A percentile compares a stretch with the other conserved stretches of the same genome.
phyloP scores from a whole-genome alignment of 1,140 invertebrate genomes.

The Drosophila nigrodunni region DNA sequence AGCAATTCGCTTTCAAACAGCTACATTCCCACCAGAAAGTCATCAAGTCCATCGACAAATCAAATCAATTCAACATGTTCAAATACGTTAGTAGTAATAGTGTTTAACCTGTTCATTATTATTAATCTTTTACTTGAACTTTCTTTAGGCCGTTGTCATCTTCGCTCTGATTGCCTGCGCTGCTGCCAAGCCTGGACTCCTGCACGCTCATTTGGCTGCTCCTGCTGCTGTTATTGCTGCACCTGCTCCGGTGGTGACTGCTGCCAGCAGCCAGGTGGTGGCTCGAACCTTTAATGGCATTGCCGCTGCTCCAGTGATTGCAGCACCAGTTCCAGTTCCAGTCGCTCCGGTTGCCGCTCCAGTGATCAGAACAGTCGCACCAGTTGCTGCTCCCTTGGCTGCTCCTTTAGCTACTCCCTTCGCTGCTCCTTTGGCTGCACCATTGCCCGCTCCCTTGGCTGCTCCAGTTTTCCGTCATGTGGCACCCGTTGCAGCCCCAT shows the following conservation, averaged over 20 bases:
- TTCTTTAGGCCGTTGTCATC: constrained; percentile 59
- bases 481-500: constrained; percentile 43
- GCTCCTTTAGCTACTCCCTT: constrained; percentile 29
- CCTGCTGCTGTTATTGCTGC: constrained; percentile 67
- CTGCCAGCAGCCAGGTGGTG: constrained; percentile 85
- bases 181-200: constrained; percentile 76
- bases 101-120: background rate
- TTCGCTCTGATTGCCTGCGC: constrained; percentile 82
- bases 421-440: constrained; percentile 45
- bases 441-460: constrained; percentile 37
- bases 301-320: constrained; percentile 72
- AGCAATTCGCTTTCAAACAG: constrained; percentile 51
- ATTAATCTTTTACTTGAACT: constrained; percentile 16
- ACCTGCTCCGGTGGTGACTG: constrained; percentile 83
- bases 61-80: constrained; percentile 66
- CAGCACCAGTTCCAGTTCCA: constrained; percentile 48
- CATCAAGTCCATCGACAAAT: constrained; percentile 37
- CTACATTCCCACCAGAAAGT: constrained; percentile 27
- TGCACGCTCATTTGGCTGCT: constrained; percentile 72
- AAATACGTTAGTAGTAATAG: constrained; percentile 72
- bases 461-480: constrained; percentile 50
- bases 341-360: constrained; percentile 52
- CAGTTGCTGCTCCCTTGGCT: constrained; percentile 22
- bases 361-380: constrained; percentile 48
- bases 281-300: constrained; percentile 85